A percentile compares a stretch with the other conserved stretches of the same genome.
These are phyloP conservation scores for Eupithecia subumbrata DNA, from an alignment of 2,888 invertebrate species.

Conservation along the genomic window DNA sequence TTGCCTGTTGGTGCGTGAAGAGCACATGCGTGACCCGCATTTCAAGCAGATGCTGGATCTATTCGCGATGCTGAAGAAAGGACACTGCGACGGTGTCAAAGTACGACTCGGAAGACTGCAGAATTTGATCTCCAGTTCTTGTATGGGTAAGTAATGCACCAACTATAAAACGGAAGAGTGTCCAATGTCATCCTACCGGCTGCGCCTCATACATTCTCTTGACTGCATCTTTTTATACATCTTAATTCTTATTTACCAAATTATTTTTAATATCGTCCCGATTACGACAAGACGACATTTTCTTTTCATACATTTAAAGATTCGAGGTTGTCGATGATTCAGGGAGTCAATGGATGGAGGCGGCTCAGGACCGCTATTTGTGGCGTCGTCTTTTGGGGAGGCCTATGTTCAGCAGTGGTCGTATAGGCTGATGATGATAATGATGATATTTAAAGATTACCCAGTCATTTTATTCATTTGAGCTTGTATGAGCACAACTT, in stretches of 20 bases:
- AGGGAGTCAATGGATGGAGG: too few species aligned
- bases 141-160: constrained; percentile 86
- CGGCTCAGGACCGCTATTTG: too few species aligned
- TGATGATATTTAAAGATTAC: too few species aligned
- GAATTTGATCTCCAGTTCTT: constrained; percentile 98
- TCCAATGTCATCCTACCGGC: background rate
- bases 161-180: background rate
- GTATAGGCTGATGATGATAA: too few species aligned
- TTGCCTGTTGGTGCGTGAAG: constrained; percentile 96
- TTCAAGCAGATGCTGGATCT: constrained; percentile 98
- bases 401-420: too few species aligned
- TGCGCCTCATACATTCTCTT: background rate
- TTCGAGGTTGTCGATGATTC: too few species aligned
- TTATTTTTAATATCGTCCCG: background rate
- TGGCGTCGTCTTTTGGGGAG: too few species aligned
- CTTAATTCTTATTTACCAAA: background rate
- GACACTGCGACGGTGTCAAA: constrained; percentile 97
- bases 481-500: too few species aligned
- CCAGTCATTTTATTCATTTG: too few species aligned
- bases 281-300: too few species aligned
- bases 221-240: background rate
- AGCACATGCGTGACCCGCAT: constrained; percentile 98
- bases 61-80: constrained; percentile 98
- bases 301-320: too few species aligned
- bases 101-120: constrained; percentile 96